A percentile compares a stretch with the other conserved stretches of the same genome.
phyloP scores from a whole-genome alignment of 2,113 vertebrate genomes.

The Cinclus mexicanus region DNA sequence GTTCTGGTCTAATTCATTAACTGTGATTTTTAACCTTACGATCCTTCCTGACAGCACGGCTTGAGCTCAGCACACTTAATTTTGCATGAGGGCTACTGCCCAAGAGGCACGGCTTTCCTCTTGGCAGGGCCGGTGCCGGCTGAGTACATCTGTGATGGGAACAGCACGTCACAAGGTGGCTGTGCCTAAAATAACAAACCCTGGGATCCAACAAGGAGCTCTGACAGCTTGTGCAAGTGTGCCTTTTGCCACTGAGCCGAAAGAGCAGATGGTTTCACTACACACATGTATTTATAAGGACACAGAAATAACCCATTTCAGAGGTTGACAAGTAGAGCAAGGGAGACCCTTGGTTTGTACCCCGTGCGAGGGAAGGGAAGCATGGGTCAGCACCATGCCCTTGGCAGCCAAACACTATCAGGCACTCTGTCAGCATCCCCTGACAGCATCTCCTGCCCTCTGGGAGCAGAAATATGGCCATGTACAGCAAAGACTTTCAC shows the following conservation, averaged over 20 bases:
- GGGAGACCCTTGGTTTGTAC: not conserved
- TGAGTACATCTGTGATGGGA: not conserved
- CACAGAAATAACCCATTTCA: not conserved
- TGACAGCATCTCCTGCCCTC: not conserved
- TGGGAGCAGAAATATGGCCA: not conserved
- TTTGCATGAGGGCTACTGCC: not conserved
- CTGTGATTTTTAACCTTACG: not conserved
- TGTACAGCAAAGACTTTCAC: not conserved
- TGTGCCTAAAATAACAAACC: slow-evolving; percentile 14
- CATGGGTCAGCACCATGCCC: not conserved
- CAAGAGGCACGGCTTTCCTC: not conserved
- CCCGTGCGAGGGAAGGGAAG: not conserved
- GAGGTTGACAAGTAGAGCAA: not conserved
- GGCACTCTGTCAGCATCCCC: not conserved
- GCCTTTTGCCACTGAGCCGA: not conserved
- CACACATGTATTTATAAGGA: not conserved
- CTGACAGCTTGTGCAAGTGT: not conserved
- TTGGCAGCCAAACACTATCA: not conserved
- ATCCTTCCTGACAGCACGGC: not conserved
- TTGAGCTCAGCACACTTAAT: not conserved
- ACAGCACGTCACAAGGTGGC: not conserved
- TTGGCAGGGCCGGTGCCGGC: not conserved
- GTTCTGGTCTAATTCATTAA: not conserved
- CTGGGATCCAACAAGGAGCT: not conserved
- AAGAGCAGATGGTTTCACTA: not conserved